Base-by-base conservation (phyloP, 2,113 vertebrate genomes). In the Nothobranchius kuhntae region DNA sequence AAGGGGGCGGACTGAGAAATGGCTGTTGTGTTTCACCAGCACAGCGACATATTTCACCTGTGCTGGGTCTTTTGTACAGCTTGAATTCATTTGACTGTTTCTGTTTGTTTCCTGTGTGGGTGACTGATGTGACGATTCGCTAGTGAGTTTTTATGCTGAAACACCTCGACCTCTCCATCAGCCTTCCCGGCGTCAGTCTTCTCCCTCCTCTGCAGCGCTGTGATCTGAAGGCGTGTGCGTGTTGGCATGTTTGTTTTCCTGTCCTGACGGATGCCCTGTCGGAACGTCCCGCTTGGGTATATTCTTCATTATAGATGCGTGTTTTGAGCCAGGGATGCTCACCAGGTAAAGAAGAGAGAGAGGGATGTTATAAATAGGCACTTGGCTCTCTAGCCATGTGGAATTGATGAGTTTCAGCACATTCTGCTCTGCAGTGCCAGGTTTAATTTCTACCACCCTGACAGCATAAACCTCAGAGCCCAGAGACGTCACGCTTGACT, bases 381-480 rank as follows among this genome's bases (percentile, higher is more conserved):
- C 82, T 87, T 90, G 86, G 83, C 81, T 86, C 89, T 92, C 89
- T 88, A 91, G 88, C 88, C 90, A 88, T 90, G 88, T 90, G 91
- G 83, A 92, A 91, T 89, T 91, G 91, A 92, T 92, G 90, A 83
- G 81, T 91, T 89, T 93, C 86, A 89, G 89, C 86, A 89, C 86
- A 86, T 91, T 91, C 75, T 90, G 86, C 85, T 86, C 89, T 78
- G 88, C 86, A 80, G 78, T 85, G 83, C 89, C 86, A 88, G 87
- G 75, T 89, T 91, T 93, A 79, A 92, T 93, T 92, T 92, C 88
- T 87, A 80, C 86, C 80, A 66, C 83, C 89, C 88, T 90, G 91
- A 91, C 90, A 90, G 89, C 85, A 75, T 76, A 80, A 90, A 89
- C 87, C 90, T 89, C 75, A 65, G 83, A 79, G 89, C 91, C 90